Evolutionary conservation across 1,140 invertebrate genomes (phyloP), one percentile per base, ranked within the genome.

Genomic region (Papilio polytes): DNA sequence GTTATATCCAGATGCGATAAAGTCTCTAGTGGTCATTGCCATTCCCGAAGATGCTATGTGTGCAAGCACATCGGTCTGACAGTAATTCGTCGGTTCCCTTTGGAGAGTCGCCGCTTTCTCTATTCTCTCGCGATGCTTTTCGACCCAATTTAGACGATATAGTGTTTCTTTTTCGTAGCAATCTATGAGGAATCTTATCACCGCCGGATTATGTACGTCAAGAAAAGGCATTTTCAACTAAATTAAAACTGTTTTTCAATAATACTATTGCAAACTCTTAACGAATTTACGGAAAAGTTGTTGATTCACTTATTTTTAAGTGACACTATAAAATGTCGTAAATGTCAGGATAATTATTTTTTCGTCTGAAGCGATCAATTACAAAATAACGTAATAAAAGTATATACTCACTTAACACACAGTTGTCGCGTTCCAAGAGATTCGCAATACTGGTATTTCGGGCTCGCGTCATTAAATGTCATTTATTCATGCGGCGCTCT

Each of bases 81-180:
- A 89, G 80, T 93, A 90, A 72, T 90, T 85, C 9, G 86, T 93
- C 1, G 87, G 85, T 74, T 90, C 85, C 26, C 89, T 82, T 4
- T 74, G 83, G 18, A 93, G 80, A 46, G 89, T 90, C 0, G 90
- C 88, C 13, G 92, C 91, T 53, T 89, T 53, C 74, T 91, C 74
- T 48, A 93, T 87, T 51, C 87, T 76, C 26, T 84, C 82, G 12
- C 81, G 80, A 85, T 94, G 85, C 72, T 88, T 89, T 56, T 85
- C 82, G 15, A 91, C 89, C 92, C 92, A 94, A n/a, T 89, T 89
- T 13, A 92, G 76, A 4, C 92, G 85, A 22, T 89, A 79, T 13
- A 87, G 85, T 77, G 89, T 92, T 83, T 91, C 91, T 74, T 90
- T 93, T 74, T 92, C 88, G 84, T 92, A 91, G 73, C 88, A 88